Evolutionary conservation across 2,888 invertebrate genomes (phyloP).

Genomic region (Drosophila algonquin): DNA sequence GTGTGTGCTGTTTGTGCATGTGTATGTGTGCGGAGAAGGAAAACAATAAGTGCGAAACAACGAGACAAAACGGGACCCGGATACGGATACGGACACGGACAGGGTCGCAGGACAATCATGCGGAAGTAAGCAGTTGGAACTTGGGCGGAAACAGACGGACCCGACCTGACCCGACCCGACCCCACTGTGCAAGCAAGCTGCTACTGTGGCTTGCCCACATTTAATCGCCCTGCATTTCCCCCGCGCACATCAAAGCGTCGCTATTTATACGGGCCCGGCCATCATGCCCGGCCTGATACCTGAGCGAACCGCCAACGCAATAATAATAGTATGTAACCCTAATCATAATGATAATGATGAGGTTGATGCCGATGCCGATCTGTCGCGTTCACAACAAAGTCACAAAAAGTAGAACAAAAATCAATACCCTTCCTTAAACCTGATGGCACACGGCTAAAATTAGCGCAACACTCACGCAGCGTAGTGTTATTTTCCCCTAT

Average conservation of each 20-base stretch:
- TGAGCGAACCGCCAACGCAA: constrained; percentile 49
- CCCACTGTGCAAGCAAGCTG: constrained; percentile 34
- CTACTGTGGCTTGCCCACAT: constrained; percentile 21
- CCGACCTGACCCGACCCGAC: no score
- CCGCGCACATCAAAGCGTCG: constrained; percentile 66
- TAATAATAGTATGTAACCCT: constrained; percentile 54
- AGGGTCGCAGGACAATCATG: constrained; percentile 56
- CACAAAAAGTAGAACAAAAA: constrained; percentile 46
- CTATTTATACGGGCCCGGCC: constrained; percentile 55
- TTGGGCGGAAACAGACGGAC: no score
- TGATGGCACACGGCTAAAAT: constrained; percentile 63
- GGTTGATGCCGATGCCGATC: constrained; percentile 33
- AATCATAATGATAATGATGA: constrained; percentile 52
- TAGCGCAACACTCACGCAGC: constrained; percentile 45
- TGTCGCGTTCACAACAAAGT: constrained; percentile 9
- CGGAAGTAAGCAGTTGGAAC: constrained; percentile 72
- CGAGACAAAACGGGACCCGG: constrained; percentile 20
- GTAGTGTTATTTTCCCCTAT: constrained; percentile 9
- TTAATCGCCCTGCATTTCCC: constrained; percentile 44
- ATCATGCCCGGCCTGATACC: constrained; percentile 9
- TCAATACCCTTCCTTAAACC: constrained; percentile 62
- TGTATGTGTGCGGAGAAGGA: constrained; percentile 49
- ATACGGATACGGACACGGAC: constrained; percentile 12
- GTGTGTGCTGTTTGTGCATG: constrained; percentile 15
- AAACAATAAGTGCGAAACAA: constrained; percentile 53